phyloP scores from a whole-genome alignment of 1,140 invertebrate species.

The Paracyclopina nana region DNA sequence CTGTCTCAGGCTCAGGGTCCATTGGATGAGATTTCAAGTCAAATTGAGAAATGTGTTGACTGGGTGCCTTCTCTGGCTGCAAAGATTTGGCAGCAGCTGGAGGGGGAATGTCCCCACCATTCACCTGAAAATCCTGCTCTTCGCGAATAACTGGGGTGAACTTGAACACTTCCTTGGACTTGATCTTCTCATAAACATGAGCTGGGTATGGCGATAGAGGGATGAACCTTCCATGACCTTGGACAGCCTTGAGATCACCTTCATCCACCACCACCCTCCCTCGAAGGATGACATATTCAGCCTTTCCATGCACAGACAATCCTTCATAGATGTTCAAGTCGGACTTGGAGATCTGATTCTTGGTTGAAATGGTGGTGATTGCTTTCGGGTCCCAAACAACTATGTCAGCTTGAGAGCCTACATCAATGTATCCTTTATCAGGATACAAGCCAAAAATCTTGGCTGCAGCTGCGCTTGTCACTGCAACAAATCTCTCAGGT shows the following conservation, averaged over 20 bases:
- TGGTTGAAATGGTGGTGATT: slow-evolving; percentile 66
- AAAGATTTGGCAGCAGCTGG: not conserved
- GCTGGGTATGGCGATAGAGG: slow-evolving; percentile 40
- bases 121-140: too few species aligned
- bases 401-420: slow-evolving; percentile 90
- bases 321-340: slow-evolving; percentile 98
- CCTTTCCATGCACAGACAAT: slow-evolving; percentile 42
- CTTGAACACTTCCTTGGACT: not conserved
- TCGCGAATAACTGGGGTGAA: too few species aligned
- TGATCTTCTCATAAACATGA: slow-evolving; percentile 36
- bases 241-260: slow-evolving; percentile 57
- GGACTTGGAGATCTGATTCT: slow-evolving; percentile 72
- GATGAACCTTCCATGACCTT: slow-evolving; percentile 60
- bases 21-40: slow-evolving; percentile 8
- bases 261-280: slow-evolving; percentile 81
- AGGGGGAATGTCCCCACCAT: not conserved
- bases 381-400: slow-evolving; percentile 85
- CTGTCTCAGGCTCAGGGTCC: slow-evolving; percentile 2
- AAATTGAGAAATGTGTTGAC: slow-evolving; percentile 6
- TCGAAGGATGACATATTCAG: slow-evolving; percentile 70
- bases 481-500: slow-evolving; percentile 82
- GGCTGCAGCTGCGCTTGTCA: slow-evolving; percentile 88
- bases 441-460: slow-evolving; percentile 98
- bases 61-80: not conserved
- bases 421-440: slow-evolving; percentile 68